phyloP scores from a whole-genome alignment of 1,140 invertebrate genomes.

The Aphaenogaster rudis region DNA sequence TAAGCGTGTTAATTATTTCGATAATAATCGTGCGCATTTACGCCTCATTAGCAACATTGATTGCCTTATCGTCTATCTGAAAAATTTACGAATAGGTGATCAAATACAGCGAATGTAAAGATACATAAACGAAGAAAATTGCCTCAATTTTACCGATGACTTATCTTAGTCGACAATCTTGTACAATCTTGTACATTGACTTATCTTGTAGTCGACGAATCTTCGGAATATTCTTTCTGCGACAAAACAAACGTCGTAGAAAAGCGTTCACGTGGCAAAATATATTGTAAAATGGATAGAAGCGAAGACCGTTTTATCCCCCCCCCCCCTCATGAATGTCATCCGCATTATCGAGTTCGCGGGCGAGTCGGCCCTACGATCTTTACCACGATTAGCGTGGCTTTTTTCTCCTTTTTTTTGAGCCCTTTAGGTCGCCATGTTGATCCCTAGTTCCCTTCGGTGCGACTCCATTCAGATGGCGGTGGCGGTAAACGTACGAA shows the following conservation, averaged over 20 bases:
- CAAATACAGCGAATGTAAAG: not conserved
- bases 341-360: not conserved
- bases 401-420: not conserved
- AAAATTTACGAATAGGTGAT: not conserved
- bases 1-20: conserved; percentile 18
- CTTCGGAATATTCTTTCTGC: not conserved
- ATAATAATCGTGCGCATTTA: conserved; percentile 19
- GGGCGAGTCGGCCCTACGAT: not conserved
- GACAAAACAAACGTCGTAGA: not conserved
- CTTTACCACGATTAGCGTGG: not conserved
- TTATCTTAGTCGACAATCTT: not conserved
- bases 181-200: not conserved
- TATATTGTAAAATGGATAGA: not conserved
- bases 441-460: conserved; percentile 30
- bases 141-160: not conserved
- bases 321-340: not conserved
- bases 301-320: not conserved
- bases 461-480: conserved; percentile 40
- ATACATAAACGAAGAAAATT: not conserved
- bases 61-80: not conserved
- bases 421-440: conserved; percentile 24
- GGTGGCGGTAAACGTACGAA: not conserved
- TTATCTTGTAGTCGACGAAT: no score
- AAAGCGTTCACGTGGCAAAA: not conserved
- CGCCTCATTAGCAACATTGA: not conserved